Evolutionary conservation across 2,888 invertebrate genomes (phyloP).

Genomic region (Pollenia angustigena): DNA sequence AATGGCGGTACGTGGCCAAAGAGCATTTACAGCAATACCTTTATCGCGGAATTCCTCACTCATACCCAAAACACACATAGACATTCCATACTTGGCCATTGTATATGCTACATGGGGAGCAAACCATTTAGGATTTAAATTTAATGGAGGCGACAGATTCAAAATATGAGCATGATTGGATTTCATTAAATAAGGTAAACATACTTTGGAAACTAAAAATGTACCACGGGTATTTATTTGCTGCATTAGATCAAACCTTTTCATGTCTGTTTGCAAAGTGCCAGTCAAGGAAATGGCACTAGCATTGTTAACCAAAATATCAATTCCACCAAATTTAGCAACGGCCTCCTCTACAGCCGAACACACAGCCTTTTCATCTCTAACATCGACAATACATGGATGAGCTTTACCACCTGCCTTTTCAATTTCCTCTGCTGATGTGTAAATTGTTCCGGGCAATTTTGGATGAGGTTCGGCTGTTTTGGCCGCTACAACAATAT

Average conservation of each 20-base stretch:
- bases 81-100: constrained; percentile 99
- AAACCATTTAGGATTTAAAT: constrained; percentile 95
- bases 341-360: constrained; percentile 89
- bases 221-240: constrained; percentile 97
- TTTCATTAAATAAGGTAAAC: constrained; percentile 93
- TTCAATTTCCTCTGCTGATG: constrained; percentile 94
- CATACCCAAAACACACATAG: constrained; percentile 99
- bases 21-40: constrained; percentile 96
- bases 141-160: constrained; percentile 97
- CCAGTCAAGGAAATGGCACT: constrained; percentile 95
- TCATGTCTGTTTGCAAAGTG: constrained; percentile 95
- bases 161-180: constrained; percentile 96
- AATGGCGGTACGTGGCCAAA: constrained; percentile 98
- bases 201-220: constrained; percentile 96
- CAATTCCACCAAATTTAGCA: constrained; percentile 95
- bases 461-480: constrained; percentile 90
- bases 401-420: constrained; percentile 91
- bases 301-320: constrained; percentile 97
- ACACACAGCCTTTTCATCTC: constrained; percentile 89
- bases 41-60: constrained; percentile 94
- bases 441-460: constrained; percentile 90
- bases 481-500: constrained; percentile 94
- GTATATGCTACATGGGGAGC: constrained; percentile 97
- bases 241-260: constrained; percentile 98
- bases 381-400: constrained; percentile 92